Evolutionary conservation across 2,888 invertebrate species (phyloP).

Genomic region (Mactromeris polynyma): DNA sequence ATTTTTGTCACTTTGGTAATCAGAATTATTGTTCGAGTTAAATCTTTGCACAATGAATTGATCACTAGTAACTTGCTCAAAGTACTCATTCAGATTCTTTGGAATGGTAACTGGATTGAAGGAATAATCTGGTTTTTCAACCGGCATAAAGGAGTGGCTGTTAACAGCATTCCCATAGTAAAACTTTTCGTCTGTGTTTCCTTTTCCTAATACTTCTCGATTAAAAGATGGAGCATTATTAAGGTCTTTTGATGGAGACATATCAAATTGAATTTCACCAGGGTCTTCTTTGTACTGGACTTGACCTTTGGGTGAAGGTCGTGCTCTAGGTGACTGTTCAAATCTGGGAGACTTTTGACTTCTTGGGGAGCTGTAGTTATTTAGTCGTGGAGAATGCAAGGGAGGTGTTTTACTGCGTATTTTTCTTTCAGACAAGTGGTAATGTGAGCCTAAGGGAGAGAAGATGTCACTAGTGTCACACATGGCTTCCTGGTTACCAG

Average conservation of each 20-base stretch:
- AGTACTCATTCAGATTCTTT: slow-evolving; percentile 59
- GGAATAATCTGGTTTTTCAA: slow-evolving; percentile 36
- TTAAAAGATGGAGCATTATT: slow-evolving; percentile 21
- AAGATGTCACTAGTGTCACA: slow-evolving; percentile 52
- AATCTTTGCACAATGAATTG: not conserved
- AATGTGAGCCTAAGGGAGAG: slow-evolving; percentile 54
- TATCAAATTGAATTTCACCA: slow-evolving; percentile 53
- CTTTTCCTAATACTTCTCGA: slow-evolving; percentile 26
- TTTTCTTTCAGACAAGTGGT: slow-evolving; percentile 14
- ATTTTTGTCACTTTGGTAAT: not conserved
- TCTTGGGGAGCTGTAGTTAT: slow-evolving; percentile 40
- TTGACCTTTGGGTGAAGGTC: slow-evolving; percentile 45
- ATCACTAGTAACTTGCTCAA: slow-evolving; percentile 41
- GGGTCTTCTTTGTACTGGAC: slow-evolving; percentile 9
- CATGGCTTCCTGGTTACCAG: slow-evolving; percentile 19
- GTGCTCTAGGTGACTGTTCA: slow-evolving; percentile 31
- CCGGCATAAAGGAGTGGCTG: slow-evolving; percentile 50
- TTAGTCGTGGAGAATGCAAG: slow-evolving; percentile 56
- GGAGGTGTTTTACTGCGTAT: slow-evolving; percentile 51
- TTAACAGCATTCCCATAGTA: not conserved
- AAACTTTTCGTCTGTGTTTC: slow-evolving; percentile 31
- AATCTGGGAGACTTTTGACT: slow-evolving; percentile 36
- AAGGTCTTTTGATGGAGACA: slow-evolving; percentile 56
- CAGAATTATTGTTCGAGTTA: not conserved
- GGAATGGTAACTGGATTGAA: slow-evolving; percentile 41